Percentiles rank a stretch among this genome's conserved stretches.
Evolutionary conservation across 2,888 invertebrate species (phyloP).

Genomic region (Andrena minutula): DNA sequence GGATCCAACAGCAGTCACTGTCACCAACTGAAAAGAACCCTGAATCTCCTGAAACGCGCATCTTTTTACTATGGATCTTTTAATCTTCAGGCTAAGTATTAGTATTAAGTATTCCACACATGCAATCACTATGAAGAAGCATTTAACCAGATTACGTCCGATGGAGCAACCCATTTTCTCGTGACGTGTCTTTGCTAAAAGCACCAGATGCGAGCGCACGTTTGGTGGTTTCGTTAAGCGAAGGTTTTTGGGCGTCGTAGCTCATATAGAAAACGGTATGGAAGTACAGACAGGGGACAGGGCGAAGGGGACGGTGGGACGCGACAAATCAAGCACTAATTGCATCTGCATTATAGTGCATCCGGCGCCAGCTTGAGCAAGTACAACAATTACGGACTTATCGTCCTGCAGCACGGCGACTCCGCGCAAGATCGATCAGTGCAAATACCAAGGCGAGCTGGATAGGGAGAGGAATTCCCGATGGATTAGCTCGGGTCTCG

Average conservation of each 20-base stretch:
- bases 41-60: too few relatives aligned
- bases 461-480: slow-evolving; percentile 39
- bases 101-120: slow-evolving; percentile 50
- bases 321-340: slow-evolving; percentile 69
- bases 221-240: slow-evolving; percentile 14
- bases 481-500: slow-evolving; percentile 66
- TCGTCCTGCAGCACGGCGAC: slow-evolving; percentile 54
- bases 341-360: slow-evolving; percentile 72
- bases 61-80: too few relatives aligned
- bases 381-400: slow-evolving; percentile 80
- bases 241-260: slow-evolving; percentile 51
- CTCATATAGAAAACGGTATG: slow-evolving; percentile 29
- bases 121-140: slow-evolving; percentile 37
- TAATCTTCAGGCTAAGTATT: slow-evolving; percentile 53
- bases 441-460: slow-evolving; percentile 59
- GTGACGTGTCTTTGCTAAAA: slow-evolving; percentile 28
- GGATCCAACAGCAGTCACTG: too few relatives aligned
- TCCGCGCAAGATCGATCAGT: slow-evolving; percentile 70
- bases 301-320: slow-evolving; percentile 11
- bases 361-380: slow-evolving; percentile 69
- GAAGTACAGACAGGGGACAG: slow-evolving; percentile 36
- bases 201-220: slow-evolving; percentile 30
- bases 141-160: slow-evolving; percentile 1
- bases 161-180: neutral
- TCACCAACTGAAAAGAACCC: too few relatives aligned